phyloP scores from a whole-genome alignment of 2,888 invertebrate genomes.

The Himalopsyche anomala region DNA sequence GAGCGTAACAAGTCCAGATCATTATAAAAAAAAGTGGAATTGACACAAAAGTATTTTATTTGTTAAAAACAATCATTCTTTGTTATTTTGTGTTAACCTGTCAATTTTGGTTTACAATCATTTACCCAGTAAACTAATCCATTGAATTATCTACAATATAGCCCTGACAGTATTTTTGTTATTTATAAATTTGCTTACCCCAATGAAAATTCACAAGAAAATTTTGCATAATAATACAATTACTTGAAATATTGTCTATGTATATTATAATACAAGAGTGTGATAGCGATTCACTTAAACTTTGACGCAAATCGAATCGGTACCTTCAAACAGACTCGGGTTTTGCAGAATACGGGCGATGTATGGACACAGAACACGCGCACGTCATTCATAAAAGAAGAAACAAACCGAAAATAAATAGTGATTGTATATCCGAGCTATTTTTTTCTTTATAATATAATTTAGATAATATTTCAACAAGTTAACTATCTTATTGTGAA shows the following conservation, averaged over 20 bases:
- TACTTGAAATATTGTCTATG: slow-evolving; percentile 40
- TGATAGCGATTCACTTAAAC: slow-evolving; percentile 1
- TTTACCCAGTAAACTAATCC: background rate
- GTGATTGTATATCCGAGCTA: slow-evolving; percentile 49
- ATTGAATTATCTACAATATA: slow-evolving; percentile 55
- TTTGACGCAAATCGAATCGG: slow-evolving; percentile 37
- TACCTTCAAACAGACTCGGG: slow-evolving; percentile 40
- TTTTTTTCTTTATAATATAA: slow-evolving; percentile 50
- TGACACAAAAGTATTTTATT: no score
- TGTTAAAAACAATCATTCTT: no score
- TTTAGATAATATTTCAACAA: slow-evolving; percentile 55
- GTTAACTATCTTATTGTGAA: slow-evolving; percentile 42
- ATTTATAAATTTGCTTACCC: slow-evolving; percentile 50
- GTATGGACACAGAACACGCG: slow-evolving; percentile 51
- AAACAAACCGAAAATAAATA: slow-evolving; percentile 37
- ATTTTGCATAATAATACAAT: slow-evolving; percentile 36
- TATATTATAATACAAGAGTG: slow-evolving; percentile 10
- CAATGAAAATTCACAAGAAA: slow-evolving; percentile 47
- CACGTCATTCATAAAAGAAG: slow-evolving; percentile 39
- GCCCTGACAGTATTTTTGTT: slow-evolving; percentile 49
- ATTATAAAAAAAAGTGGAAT: no score
- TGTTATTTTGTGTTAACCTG: no score
- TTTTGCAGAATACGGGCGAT: slow-evolving; percentile 32
- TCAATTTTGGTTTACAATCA: slow-evolving; percentile 35
- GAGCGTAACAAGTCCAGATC: no score